Base-by-base conservation (phyloP, 2,888 invertebrate species). In the Mesochorus sp. region DNA sequence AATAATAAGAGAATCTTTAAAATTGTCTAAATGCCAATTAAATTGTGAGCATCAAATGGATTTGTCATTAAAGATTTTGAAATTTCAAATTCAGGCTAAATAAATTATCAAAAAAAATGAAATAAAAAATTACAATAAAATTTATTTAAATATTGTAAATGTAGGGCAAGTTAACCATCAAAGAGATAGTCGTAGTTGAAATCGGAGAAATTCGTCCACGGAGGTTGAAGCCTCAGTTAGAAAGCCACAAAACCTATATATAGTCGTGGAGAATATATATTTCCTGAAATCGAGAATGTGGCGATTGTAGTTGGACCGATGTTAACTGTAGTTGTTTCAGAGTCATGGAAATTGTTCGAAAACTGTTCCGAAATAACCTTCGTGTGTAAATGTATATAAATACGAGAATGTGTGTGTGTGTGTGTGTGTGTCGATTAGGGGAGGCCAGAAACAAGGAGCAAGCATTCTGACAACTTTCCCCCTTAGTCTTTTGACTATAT, bases 261-360 rank as follows among this genome's bases (percentile, higher is more conserved):
- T 12, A 47, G 26, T n/a, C 44, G 12, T n/a, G 31, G 5, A 24
- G 17, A 24, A 6, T 47, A 49, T 39, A 37, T 62, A 28, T 44
- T 44, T 12, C 17, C 5, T 19, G 12, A 53, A 34, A 77, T 59
- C 66, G 61, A 67, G 14, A 37, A 44, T 17, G 47, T 34, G 14
- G 24, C 47, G 57, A 37, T 64, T 57, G 53, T 10, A 26, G 64
- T 49, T 73, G 24, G 14, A 61, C 4, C 57, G 12, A 59, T 5
- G 10, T 19, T 8, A 39, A 21, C 5, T 17, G 31, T 34, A 14
- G 37, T 47, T 24, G 61, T 53, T 59, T 34, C 61, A 12, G 26
- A 77, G 73, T 73, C 57, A 73, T 49, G n/a, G 47, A 47, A 57
- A 73, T 26, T 67, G 57, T 73, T 73, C 39, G 77, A 21, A 57